Base-by-base conservation (phyloP, 2,113 vertebrate genomes). In the Felis chaus region DNA sequence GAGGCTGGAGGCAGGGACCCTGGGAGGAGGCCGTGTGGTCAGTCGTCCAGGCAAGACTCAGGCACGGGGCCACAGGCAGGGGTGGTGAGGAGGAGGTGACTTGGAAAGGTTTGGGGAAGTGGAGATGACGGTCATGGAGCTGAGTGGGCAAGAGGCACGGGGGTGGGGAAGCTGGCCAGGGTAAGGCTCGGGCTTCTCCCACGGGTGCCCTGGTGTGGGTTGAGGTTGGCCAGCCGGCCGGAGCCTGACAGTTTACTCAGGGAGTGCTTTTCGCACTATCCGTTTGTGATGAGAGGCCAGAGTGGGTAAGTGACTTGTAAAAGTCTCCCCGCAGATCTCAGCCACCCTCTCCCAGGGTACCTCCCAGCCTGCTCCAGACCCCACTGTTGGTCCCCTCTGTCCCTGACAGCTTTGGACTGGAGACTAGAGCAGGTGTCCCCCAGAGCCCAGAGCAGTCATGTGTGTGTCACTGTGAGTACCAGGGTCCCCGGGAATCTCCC, bases 91-190 rank as follows among this genome's bases (percentile, higher is more conserved):
- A 79, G 21, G n/a, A 71, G 41, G 39, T 6, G n/a, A 61, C 0
- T 57, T 57, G 45, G 69, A 29, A 45, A 63, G 36, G 21, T 73
- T 27, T 65, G 31, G 41, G 23, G 12, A 76, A 18, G 23, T 57
- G 15, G 48, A 45, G 18, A 18, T 31, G 12, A 18, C 8, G 18
- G 39, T 25, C 13, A 3, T 14, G 45, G 29, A 65, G 73, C 21
- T 78, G 63, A 79, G 55, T 74, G 69, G 21, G 3, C 5, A 1
- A 45, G 41, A 9, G 0, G 31, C 11, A 8, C 0, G 6, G 80
- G 12, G 61, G 45, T 7, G 18, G 53, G n/a, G 14, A 11, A 15
- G 36, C 48, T 39, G 61, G 31, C 19, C 29, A 33, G 31, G 5
- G 74, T 4, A 23, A 66, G 61, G 29, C 18, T 74, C 16, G 33